Percentiles rank a stretch among this genome's conserved stretches.
These are phyloP conservation scores for Iselma pallidipennis DNA, from an alignment of 2,888 invertebrate genomes.

Conservation along the genomic window DNA sequence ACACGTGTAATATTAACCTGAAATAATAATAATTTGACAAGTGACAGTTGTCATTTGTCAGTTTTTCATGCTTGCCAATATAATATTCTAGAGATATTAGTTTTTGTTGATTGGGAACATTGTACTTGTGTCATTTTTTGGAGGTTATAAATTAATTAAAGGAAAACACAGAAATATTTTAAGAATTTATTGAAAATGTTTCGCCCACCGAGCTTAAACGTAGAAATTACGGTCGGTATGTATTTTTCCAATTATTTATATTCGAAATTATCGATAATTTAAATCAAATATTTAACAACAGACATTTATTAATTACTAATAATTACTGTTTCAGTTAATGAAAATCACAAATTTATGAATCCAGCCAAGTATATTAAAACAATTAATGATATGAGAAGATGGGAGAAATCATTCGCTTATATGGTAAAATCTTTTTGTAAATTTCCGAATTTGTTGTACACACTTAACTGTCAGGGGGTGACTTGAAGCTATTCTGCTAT, in stretches of 20 bases:
- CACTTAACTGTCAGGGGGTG: no score
- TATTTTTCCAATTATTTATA: no score
- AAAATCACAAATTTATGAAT: constrained; percentile 65
- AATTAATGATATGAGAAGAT: constrained; percentile 72
- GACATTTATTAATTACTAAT: background rate
- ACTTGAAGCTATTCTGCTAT: no score
- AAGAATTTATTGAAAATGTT: background rate
- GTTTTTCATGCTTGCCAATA: background rate
- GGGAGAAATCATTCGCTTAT: constrained; percentile 87
- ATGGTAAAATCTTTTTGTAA: constrained; percentile 59
- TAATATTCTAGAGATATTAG: background rate
- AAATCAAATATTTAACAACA: background rate
- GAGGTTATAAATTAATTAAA: background rate
- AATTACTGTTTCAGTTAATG: constrained; percentile 50
- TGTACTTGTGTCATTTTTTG: background rate
- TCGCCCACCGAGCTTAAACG: background rate
- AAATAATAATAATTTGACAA: constrained; percentile 2
- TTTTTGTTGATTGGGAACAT: background rate
- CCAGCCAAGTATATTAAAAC: constrained; percentile 69
- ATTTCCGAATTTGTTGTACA: background rate
- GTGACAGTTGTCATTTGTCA: background rate
- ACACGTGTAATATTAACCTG: background rate
- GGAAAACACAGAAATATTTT: no score
- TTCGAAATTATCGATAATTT: background rate
- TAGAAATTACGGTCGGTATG: background rate